Evolutionary conservation across 2,888 invertebrate species (phyloP).

Genomic region (Crocallis elinguaria): DNA sequence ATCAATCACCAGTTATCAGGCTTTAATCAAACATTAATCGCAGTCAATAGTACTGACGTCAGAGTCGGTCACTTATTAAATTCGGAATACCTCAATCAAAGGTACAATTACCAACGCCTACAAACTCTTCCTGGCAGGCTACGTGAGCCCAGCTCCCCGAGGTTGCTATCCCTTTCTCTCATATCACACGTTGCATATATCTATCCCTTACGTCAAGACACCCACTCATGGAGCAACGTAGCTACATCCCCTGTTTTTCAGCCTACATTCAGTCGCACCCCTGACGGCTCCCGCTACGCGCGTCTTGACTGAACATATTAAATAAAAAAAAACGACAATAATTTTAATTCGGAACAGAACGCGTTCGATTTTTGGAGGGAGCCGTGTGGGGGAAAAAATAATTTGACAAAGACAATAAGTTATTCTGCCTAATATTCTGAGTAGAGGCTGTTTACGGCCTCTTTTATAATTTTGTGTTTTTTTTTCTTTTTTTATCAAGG

Average conservation of each 20-base stretch:
- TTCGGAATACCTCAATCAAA: slow-evolving; percentile 70
- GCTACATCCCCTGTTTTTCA: slow-evolving; percentile 69
- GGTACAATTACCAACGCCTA: slow-evolving; percentile 74
- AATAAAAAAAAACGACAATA: slow-evolving; percentile 26
- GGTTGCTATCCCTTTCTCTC: slow-evolving; percentile 47
- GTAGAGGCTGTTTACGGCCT: slow-evolving; percentile 11
- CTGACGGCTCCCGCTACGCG: slow-evolving; percentile 46
- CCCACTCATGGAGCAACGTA: slow-evolving; percentile 63
- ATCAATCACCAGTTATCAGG: no score
- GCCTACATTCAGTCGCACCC: slow-evolving; percentile 69
- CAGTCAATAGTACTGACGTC: slow-evolving; percentile 23
- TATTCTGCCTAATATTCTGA: slow-evolving; percentile 4
- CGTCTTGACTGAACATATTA: slow-evolving; percentile 29
- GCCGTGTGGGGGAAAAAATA: slow-evolving; percentile 7
- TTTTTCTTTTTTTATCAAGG: slow-evolving; percentile 30
- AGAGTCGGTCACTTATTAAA: slow-evolving; percentile 59
- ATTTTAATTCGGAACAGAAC: slow-evolving; percentile 21
- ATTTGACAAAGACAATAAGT: slow-evolving; percentile 6
- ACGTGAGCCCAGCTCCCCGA: slow-evolving; percentile 62
- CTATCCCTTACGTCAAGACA: slow-evolving; percentile 58
- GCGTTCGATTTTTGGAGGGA: slow-evolving; percentile 18
- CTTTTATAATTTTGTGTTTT: slow-evolving; percentile 14
- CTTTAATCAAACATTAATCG: not conserved
- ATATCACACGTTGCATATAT: slow-evolving; percentile 19
- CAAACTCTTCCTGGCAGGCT: slow-evolving; percentile 70